These are phyloP conservation scores for Morinoia aosen DNA, from an alignment of 2,888 invertebrate genomes.

Conservation along the genomic window DNA sequence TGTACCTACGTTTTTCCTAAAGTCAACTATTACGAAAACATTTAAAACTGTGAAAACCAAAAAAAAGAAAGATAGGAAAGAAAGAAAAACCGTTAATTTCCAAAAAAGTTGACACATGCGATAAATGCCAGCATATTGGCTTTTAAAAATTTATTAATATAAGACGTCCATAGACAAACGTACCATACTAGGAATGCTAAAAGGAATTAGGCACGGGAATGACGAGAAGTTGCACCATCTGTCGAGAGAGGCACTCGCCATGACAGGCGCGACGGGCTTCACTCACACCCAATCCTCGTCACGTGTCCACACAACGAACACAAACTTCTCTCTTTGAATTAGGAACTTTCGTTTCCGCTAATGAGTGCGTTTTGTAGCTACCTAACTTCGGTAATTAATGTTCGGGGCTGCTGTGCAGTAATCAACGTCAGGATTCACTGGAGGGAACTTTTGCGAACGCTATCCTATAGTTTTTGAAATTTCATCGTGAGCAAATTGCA, in stretches of 20 bases:
- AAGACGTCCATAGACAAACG: too few relatives aligned
- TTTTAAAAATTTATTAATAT: too few relatives aligned
- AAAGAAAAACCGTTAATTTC: too few relatives aligned
- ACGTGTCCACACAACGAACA: not conserved
- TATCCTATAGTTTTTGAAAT: not conserved
- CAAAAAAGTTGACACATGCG: too few relatives aligned
- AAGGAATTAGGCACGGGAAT: not conserved
- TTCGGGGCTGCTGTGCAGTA: not conserved
- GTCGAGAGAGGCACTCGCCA: not conserved
- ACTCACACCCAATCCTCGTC: not conserved
- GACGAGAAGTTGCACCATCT: not conserved
- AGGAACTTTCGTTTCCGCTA: not conserved
- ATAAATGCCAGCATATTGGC: too few relatives aligned
- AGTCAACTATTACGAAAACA: too few relatives aligned
- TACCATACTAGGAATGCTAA: too few relatives aligned
- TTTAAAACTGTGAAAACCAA: too few relatives aligned
- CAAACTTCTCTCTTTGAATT: not conserved
- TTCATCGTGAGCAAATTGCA: not conserved
- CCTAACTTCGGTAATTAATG: not conserved
- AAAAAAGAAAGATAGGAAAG: not conserved
- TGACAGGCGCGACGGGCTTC: not conserved
- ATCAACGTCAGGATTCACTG: not conserved
- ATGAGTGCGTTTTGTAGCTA: not conserved
- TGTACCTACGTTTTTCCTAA: too few relatives aligned
- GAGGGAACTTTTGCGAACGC: too few relatives aligned